A percentile compares a stretch with the other conserved stretches of the same genome.
phyloP scores from a whole-genome alignment of 2,113 vertebrate species.

The Sprattus sprattus region DNA sequence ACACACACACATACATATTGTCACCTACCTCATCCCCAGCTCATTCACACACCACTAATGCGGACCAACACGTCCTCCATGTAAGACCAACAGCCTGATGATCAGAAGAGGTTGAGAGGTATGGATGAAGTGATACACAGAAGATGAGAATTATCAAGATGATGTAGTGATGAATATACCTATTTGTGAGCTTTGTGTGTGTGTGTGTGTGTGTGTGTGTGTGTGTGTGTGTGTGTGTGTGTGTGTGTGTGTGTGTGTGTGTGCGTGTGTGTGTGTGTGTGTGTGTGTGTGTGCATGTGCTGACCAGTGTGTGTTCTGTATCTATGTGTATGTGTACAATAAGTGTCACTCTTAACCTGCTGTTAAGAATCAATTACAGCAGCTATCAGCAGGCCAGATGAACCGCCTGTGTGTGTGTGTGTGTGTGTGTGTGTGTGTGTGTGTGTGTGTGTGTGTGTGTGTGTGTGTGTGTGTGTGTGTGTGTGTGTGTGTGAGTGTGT shows the following conservation, averaged over 20 bases:
- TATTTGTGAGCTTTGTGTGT: too few relatives aligned
- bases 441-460: conserved; percentile 20
- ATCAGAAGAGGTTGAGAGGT: background rate
- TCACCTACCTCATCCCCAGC: background rate
- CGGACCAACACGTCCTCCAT: too few relatives aligned
- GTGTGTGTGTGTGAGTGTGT: conserved; percentile 21
- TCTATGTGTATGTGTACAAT: background rate
- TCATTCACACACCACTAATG: too few relatives aligned
- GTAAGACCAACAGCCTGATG: too few relatives aligned
- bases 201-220: background rate
- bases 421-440: conserved; percentile 3
- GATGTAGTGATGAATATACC: too few relatives aligned
- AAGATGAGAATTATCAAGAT: too few relatives aligned
- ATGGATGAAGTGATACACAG: too few relatives aligned
- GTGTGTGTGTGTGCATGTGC: too few relatives aligned
- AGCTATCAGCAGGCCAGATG: conserved; percentile 82
- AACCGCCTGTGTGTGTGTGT: conserved; percentile 33
- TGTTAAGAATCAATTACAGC: conserved; percentile 90
- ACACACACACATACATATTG: conserved; percentile 12
- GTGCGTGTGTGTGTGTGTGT: too few relatives aligned
- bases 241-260: background rate
- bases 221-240: conserved; percentile 5
- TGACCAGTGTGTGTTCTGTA: background rate
- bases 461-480: conserved; percentile 1
- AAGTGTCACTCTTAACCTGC: conserved; percentile 86